phyloP scores from a whole-genome alignment of 2,888 invertebrate species.

The Brachynemurus nebulosus region DNA sequence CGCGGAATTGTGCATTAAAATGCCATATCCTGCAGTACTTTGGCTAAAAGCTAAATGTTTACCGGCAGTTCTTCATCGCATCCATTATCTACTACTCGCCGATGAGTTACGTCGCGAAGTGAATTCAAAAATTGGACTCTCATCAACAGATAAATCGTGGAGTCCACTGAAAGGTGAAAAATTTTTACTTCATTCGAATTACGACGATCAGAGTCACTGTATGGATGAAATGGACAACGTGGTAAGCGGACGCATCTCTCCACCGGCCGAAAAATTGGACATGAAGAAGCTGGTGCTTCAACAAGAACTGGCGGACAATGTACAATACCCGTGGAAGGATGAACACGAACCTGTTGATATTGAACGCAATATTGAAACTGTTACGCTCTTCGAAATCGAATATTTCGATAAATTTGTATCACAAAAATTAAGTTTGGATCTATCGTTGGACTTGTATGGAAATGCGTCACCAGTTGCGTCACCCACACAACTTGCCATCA shows the following conservation, averaged over 20 bases:
- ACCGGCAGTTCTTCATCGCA: constrained; percentile 73
- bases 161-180: constrained; percentile 8
- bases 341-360: constrained; percentile 53
- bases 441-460: not conserved
- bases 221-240: not conserved
- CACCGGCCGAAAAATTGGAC: constrained; percentile 2
- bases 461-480: not conserved
- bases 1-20: constrained; percentile 73
- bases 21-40: constrained; percentile 54
- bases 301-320: constrained; percentile 23
- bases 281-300: constrained; percentile 6
- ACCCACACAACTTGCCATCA: constrained; percentile 3
- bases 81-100: constrained; percentile 51
- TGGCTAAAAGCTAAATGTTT: constrained; percentile 77
- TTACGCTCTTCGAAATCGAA: constrained; percentile 52
- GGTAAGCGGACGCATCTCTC: not conserved
- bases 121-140: constrained; percentile 32
- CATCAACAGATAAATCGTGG: constrained; percentile 15
- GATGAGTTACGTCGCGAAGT: constrained; percentile 53
- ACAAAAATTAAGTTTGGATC: constrained; percentile 16
- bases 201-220: not conserved
- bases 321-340: constrained; percentile 33
- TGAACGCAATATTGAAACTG: constrained; percentile 39
- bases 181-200: not conserved
- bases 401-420: constrained; percentile 51